Conservation (phyloP, 2,888 invertebrate species). For the Cataglyphis cursor region DNA sequence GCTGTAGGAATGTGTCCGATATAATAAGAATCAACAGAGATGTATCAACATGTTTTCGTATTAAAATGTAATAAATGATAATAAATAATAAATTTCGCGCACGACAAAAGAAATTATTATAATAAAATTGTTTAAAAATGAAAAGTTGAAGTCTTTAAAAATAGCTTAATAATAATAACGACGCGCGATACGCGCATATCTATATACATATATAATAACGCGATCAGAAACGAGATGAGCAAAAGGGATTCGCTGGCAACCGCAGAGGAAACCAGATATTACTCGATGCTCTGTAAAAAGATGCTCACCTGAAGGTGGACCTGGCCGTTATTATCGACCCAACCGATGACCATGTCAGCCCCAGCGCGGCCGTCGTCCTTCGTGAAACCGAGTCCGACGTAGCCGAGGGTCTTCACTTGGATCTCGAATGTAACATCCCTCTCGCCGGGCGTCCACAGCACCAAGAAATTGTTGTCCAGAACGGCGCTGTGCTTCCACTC, state of each 20-base stretch:
- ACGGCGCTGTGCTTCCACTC: constrained; percentile 89
- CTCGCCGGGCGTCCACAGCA: constrained; percentile 92
- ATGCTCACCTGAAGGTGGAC: constrained; percentile 93
- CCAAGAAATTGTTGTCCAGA: constrained; percentile 88
- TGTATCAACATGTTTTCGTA: not conserved
- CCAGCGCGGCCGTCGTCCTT: constrained; percentile 91
- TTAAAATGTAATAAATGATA: not conserved
- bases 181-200: not conserved
- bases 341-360: constrained; percentile 95
- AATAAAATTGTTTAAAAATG: not conserved
- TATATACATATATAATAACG: not conserved
- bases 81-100: not conserved
- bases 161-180: not conserved
- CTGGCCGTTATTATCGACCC: constrained; percentile 93
- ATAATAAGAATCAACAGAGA: not conserved
- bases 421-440: constrained; percentile 94
- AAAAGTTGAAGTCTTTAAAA: not conserved
- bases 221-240: not conserved
- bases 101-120: not conserved
- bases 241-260: not conserved
- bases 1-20: not conserved
- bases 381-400: constrained; percentile 95
- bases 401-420: constrained; percentile 94
- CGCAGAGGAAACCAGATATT: constrained; percentile 45
- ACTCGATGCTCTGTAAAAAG: constrained; percentile 32